Evolutionary conservation across 2,888 invertebrate species (phyloP), one percentile per base, ranked within the genome.

Genomic region (Epirrhoe tristata): DNA sequence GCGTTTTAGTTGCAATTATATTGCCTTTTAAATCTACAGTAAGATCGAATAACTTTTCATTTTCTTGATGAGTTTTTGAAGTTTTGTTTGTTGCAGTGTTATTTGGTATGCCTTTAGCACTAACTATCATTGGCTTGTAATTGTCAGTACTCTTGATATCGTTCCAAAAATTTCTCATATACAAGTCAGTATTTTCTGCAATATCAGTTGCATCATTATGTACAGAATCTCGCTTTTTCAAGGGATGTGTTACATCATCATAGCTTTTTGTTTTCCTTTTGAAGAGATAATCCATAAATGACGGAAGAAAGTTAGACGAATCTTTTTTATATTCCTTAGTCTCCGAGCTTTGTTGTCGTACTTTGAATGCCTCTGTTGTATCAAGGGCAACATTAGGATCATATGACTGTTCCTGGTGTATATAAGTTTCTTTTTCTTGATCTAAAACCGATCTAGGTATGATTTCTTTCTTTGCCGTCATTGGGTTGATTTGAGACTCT

Each of bases 21-120:
- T 90, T 86, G 10, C 93, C 93, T 74, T 87, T 88, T 63, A 92
- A 80, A 80, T 93, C 93, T 60, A 93, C 82, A 2, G 84, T 86
- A 43, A 90, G 72, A 58, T 78, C 73, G 58, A 77, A 76, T 58
- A 74, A 64, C 43, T 74, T 70, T 34, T 72, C 63, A 67, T 62
- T 66, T 31, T 74, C 68, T 24, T 78, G 60, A 62, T 57, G n/a
- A 65, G 54, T 66, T 56, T 55, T 48, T 60, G 67, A 51, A 2
- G 17, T 46, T n/a, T 17, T 39, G 17, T 14, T 53, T 50, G 53
- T 48, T 32, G 51, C 43, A n/a, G 50, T 31, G 5, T 55, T 34
- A 61, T 65, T 73, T 71, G 66, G 70, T 72, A 82, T 76, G 39
- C 72, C 74, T 71, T 79, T 78, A n/a, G 82, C 76, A 61, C 78